Base-by-base conservation (phyloP, 2,113 vertebrate genomes). In the Mirounga angustirostris region DNA sequence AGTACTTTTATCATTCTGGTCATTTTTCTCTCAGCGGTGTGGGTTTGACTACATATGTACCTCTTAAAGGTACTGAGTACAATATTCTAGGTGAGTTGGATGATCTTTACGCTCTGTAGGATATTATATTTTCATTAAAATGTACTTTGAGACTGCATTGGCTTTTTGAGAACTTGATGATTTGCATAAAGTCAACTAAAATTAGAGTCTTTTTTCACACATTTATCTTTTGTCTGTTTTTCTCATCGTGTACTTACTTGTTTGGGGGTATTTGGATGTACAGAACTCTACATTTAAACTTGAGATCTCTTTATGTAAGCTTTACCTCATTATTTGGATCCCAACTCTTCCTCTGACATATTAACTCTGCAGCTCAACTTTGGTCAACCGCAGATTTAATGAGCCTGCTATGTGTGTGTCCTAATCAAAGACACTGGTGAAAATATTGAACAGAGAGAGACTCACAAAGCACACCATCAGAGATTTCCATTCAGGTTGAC, bases 181-280 rank as follows among this genome's bases (percentile, higher is more conserved):
- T 86, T 92, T 65, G 26, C 18, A 65, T 73, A 74, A 54, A 96
- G 58, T 94, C 61, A 94, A 4, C 26, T 74, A 61, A 92, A 97
- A 79, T 74, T 95, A 59, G 18, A 94, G 46, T 50, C 40, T 94
- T 83, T 43, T 93, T 74, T 67, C 18, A 46, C 36, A n/a, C 14
- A 22, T 81, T 92, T 80, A n/a, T n/a, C 63, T 95, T 95, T 87
- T 30, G 26, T 97, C 85, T 96, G 28, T 85, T 61, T n/a, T 91
- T 93, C 50, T 93, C 50, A 73, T 92, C 54, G 2, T 96, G 26
- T 74, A 86, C 94, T 86, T 96, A 36, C 13, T 95, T 90, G 16
- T 61, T 21, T 74, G 18, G 14, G 26, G 13, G 43, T 82, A 33
- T 94, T 94, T 93, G 36, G 24, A 81, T 79, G 26, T 56, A 86